Base-by-base conservation (phyloP, 2,888 invertebrate species). In the Diloba caeruleocephala region DNA sequence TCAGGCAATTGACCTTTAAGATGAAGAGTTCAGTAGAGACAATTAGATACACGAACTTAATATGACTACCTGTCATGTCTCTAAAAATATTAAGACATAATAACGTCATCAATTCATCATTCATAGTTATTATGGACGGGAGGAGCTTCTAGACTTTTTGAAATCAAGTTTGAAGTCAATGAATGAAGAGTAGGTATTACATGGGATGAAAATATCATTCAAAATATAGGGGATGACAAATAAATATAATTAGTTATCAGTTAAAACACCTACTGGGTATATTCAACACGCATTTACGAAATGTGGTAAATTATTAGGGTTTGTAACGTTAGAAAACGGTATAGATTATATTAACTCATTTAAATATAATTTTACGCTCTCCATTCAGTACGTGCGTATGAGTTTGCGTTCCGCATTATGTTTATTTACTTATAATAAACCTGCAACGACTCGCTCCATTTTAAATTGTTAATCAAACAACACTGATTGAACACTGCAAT, bases 1-100 rank as follows among this genome's bases (percentile, higher is more conserved):
- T 61, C 52, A 58, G 41, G 39, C 56, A 75, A 70, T 78, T 79
- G 67, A 76, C 70, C 74, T 61, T 38, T 28, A 38, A 38, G 42
- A 59, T 52, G 33, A 32, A 43, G 50, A 52, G 41, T 43, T 48
- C 52, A 57, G 31, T 15, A 6, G 26, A 26, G 34, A 39, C 26
- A 55, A 58, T 72, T 46, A 43, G 17, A 10, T 21, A 17, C 23
- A 38, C 39, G 23, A 34, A 41, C 17, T 15, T 13, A 31, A n/a
- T n/a, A n/a, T n/a, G n/a, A n/a, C 41, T 33, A 57, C 67, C 60
- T 59, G 50, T 13, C 17, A 1, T 7, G 4, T 15, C n/a, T 26
- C 10, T 34, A 1, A 55, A 21, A 28, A 28, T 28, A 4, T 28
- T 7, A 19, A 26, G 8, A 15, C 7, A 9, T 25, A 12, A 13